phyloP scores from a whole-genome alignment of 2,113 vertebrate species.

The Nycticorax nycticorax region DNA sequence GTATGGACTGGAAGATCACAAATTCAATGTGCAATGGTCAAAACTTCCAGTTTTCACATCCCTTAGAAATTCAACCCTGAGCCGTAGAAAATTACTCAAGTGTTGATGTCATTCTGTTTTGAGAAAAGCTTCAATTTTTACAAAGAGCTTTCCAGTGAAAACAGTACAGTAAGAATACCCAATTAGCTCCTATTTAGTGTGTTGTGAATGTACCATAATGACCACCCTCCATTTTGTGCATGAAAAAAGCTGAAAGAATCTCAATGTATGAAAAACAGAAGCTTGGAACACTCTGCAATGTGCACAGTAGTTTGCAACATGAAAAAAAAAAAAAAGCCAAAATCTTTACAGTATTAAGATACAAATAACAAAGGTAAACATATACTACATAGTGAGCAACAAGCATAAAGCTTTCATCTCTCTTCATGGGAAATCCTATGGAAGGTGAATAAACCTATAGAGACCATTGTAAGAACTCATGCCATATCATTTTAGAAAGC shows the following conservation, averaged over 20 bases:
- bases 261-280: background rate
- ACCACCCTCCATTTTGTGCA: background rate
- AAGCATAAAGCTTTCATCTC: background rate
- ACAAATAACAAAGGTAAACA: background rate
- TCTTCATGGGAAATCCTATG: background rate
- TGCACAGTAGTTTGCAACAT: background rate
- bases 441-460: background rate
- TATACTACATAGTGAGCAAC: background rate
- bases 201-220: background rate
- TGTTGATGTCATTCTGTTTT: background rate
- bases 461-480: background rate
- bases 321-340: background rate
- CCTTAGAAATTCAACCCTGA: background rate
- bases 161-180: background rate
- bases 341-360: background rate
- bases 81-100: background rate
- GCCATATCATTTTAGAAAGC: background rate
- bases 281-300: background rate
- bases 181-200: background rate
- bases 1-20: background rate
- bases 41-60: background rate
- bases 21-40: background rate
- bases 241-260: background rate
- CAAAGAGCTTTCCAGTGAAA: background rate
- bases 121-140: background rate